A percentile compares a stretch with the other conserved stretches of the same genome.
phyloP scores from a whole-genome alignment of 2,113 vertebrate genomes.

The Anolis carolinensis region DNA sequence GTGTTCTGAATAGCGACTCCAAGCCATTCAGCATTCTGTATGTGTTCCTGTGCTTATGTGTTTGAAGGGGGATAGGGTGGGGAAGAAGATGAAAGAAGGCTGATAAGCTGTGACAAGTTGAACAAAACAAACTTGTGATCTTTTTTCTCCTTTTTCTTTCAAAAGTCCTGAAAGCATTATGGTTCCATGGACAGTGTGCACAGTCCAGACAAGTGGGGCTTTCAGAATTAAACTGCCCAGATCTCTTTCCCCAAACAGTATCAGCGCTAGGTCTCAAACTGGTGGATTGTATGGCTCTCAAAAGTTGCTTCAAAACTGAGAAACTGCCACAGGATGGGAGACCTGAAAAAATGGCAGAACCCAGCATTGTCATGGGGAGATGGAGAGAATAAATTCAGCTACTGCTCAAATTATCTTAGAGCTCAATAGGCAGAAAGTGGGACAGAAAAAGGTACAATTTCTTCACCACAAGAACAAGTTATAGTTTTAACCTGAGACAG shows the following conservation, averaged over 20 bases:
- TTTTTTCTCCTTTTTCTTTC: background rate
- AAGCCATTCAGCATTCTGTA: slow-evolving; percentile 16
- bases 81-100: background rate
- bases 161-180: slow-evolving; percentile 11
- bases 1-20: slow-evolving; percentile 39
- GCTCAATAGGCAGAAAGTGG: background rate
- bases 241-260: background rate
- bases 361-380: background rate
- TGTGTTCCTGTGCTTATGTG: slow-evolving; percentile 19
- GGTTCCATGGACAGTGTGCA: background rate
- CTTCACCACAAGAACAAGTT: background rate
- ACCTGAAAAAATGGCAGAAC: background rate
- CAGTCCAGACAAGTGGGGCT: slow-evolving; percentile 1
- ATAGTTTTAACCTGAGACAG: background rate
- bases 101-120: slow-evolving; percentile 43
- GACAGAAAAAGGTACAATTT: background rate
- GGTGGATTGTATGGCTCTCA: background rate
- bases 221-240: slow-evolving; percentile 18
- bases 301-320: background rate
- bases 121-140: slow-evolving; percentile 40
- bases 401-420: background rate
- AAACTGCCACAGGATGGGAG: background rate
- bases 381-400: background rate
- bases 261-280: background rate
- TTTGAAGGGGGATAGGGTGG: background rate